phyloP scores from a whole-genome alignment of 1,140 invertebrate species.

The Drosophila subpulchrella region DNA sequence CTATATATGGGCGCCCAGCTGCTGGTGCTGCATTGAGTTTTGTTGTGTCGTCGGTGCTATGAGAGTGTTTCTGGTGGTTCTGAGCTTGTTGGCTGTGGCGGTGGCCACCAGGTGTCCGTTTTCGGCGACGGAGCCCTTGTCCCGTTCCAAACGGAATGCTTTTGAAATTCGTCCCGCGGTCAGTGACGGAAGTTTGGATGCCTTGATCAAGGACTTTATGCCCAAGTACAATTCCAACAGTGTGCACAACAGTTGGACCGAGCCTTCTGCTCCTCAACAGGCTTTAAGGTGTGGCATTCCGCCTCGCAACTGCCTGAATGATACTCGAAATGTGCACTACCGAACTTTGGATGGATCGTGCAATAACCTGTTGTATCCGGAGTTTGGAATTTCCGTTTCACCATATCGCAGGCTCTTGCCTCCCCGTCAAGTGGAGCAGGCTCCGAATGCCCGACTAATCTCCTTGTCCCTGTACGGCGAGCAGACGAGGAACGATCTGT shows the following conservation, averaged over 20 bases:
- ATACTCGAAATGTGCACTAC: conserved; percentile 87
- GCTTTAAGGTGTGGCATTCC: conserved; percentile 58
- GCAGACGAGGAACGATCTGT: conserved; percentile 88
- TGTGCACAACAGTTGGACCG: conserved; percentile 27
- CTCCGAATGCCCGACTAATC: conserved; percentile 89
- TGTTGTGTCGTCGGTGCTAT: conserved; percentile 18
- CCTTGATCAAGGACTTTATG: conserved; percentile 46
- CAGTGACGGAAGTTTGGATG: conserved; percentile 49
- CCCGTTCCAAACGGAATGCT: conserved; percentile 27
- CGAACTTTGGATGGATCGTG: conserved; percentile 93
- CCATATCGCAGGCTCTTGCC: conserved; percentile 89
- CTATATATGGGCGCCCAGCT: conserved; percentile 47
- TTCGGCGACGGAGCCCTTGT: conserved; percentile 3
- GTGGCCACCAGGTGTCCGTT: conserved; percentile 45
- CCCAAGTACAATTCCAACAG: conserved; percentile 37
- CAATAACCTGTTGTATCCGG: conserved; percentile 91
- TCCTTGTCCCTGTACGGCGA: conserved; percentile 89
- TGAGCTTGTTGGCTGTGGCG: conserved; percentile 12
- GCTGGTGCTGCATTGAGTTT: conserved; percentile 35
- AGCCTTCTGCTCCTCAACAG: not conserved
- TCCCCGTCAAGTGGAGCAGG: conserved; percentile 88
- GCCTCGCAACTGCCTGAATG: conserved; percentile 61
- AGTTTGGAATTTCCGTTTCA: conserved; percentile 90
- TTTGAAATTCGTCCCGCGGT: conserved; percentile 41
- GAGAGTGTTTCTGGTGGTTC: conserved; percentile 27